Evolutionary conservation across 2,113 vertebrate species (phyloP).

Genomic region (Chaetodon auriga): DNA sequence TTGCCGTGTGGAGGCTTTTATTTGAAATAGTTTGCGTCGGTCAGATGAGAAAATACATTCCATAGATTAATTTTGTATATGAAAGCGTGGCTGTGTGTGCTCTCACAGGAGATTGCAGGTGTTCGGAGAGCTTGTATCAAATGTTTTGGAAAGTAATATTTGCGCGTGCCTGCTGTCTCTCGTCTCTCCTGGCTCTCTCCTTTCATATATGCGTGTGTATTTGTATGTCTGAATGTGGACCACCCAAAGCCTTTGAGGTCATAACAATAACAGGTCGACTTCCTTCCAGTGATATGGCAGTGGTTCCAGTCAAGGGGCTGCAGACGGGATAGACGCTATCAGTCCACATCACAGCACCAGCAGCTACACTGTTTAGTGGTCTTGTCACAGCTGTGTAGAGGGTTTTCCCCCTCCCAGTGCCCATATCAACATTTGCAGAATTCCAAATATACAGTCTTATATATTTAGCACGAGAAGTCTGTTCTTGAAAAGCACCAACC

Average conservation of each 20-base stretch:
- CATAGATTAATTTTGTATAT: conserved; percentile 34
- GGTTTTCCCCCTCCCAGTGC: background rate
- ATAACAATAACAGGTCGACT: conserved; percentile 82
- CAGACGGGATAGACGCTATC: conserved; percentile 55
- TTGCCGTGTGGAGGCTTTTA: conserved; percentile 8
- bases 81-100: conserved; percentile 7
- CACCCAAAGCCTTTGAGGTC: conserved; percentile 80
- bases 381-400: conserved; percentile 59
- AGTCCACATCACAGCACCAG: conserved; percentile 62
- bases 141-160: conserved; percentile 45
- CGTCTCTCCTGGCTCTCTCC: conserved; percentile 12
- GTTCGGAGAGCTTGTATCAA: conserved; percentile 48
- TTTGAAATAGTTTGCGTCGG: conserved; percentile 41
- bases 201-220: conserved; percentile 6
- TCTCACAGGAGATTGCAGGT: conserved; percentile 51
- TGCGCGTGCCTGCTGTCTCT: conserved; percentile 45
- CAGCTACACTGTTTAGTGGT: conserved; percentile 63
- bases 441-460: conserved; percentile 33
- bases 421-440: conserved; percentile 41
- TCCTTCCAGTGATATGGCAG: conserved; percentile 71
- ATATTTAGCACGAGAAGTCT: conserved; percentile 18
- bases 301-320: conserved; percentile 50
- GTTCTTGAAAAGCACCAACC: conserved; percentile 42
- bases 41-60: conserved; percentile 48
- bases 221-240: conserved; percentile 59